Evolutionary conservation across 2,113 vertebrate species (phyloP).

Genomic region (Ciconia maguari): DNA sequence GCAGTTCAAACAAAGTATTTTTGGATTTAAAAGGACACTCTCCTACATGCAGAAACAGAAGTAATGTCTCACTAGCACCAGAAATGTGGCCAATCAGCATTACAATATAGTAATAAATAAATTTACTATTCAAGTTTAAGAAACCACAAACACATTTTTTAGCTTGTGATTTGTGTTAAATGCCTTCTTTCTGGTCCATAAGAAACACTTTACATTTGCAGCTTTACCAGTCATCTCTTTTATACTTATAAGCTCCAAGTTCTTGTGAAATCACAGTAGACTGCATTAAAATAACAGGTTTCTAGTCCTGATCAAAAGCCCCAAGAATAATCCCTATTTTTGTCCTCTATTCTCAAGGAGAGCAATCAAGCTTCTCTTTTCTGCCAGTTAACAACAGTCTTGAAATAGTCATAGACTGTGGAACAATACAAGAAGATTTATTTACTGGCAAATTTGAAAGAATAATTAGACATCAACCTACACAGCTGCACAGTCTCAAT

Average conservation of each 20-base stretch:
- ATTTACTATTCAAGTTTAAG: background rate
- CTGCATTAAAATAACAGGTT: background rate
- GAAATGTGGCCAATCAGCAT: background rate
- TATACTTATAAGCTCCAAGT: background rate
- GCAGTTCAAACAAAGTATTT: background rate
- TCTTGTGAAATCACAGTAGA: background rate
- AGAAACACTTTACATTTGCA: background rate
- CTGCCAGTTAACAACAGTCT: background rate
- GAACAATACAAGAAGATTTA: background rate
- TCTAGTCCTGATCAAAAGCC: background rate
- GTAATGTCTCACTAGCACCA: background rate
- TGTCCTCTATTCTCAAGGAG: background rate
- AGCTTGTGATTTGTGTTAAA: background rate
- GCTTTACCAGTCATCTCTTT: background rate
- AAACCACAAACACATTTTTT: background rate
- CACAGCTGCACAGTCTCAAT: constrained; percentile 7
- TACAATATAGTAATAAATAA: background rate
- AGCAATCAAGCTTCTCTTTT: background rate
- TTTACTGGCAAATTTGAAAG: background rate
- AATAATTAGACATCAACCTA: constrained; percentile 13
- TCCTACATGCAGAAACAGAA: background rate
- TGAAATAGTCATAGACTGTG: background rate
- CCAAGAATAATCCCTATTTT: background rate
- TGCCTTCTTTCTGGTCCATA: background rate
- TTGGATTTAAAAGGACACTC: background rate